Percentiles rank a stretch among this genome's conserved stretches.
These are phyloP conservation scores for Rhyacophila brunnea DNA, from an alignment of 1,140 invertebrate species.

Conservation along the genomic window DNA sequence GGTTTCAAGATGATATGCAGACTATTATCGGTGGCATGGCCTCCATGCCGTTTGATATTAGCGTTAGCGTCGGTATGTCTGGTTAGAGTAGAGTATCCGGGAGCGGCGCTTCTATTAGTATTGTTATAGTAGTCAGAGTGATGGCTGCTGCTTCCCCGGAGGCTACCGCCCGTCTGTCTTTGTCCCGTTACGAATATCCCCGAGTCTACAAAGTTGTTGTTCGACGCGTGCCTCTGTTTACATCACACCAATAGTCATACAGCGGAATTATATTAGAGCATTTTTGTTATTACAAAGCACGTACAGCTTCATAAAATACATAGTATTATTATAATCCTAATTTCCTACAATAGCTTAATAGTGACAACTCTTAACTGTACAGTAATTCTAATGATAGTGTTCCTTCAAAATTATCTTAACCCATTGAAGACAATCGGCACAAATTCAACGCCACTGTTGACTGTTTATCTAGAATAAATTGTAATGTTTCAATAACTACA, in stretches of 20 bases:
- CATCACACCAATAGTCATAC: constrained; percentile 1
- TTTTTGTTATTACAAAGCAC: too few relatives aligned
- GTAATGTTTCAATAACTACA: too few relatives aligned
- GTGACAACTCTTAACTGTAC: too few relatives aligned
- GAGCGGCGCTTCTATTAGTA: constrained; percentile 19
- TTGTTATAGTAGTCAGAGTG: constrained; percentile 28
- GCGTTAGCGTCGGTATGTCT: constrained; percentile 46
- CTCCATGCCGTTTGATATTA: constrained; percentile 45
- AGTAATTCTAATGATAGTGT: too few relatives aligned
- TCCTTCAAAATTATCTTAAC: too few relatives aligned
- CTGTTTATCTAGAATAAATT: too few relatives aligned
- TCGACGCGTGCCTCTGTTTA: constrained; percentile 55
- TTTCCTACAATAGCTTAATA: too few relatives aligned
- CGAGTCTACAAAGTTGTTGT: constrained; percentile 54
- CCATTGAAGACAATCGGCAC: too few relatives aligned
- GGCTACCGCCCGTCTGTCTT: constrained; percentile 31
- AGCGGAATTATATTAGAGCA: too few relatives aligned
- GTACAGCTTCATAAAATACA: too few relatives aligned
- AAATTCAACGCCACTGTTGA: too few relatives aligned
- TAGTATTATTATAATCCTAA: too few relatives aligned
- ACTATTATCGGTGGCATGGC: constrained; percentile 51
- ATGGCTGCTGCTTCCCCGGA: constrained; percentile 27
- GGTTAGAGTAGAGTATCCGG: constrained; percentile 26
- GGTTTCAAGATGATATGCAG: constrained; percentile 56
- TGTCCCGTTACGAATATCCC: constrained; percentile 45